Percentiles rank a stretch among this genome's conserved stretches.
Conservation (phyloP, 2,797 vertebrate genomes). For the Adrianichthys oophorus region DNA sequence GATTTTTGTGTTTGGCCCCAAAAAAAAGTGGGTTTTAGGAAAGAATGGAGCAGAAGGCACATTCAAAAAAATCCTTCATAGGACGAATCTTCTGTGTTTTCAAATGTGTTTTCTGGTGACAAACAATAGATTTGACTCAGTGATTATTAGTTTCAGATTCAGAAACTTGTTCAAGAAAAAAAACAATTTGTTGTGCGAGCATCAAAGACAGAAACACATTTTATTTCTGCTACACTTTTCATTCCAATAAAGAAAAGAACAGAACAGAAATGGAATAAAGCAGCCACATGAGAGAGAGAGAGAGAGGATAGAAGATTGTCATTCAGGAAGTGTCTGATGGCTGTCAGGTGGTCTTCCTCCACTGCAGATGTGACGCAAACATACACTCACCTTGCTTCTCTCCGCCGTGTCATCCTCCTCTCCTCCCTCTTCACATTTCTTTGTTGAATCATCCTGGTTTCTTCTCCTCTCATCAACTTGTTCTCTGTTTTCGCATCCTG, state of each 20-base stretch:
- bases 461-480: slow-evolving; percentile 18
- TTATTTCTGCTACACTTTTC: slow-evolving; percentile 4
- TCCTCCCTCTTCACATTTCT: slow-evolving; percentile 17
- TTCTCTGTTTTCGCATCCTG: slow-evolving; percentile 15
- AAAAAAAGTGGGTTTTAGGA: too few relatives aligned
- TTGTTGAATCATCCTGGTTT: slow-evolving; percentile 22
- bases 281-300: slow-evolving; percentile 53
- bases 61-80: too few relatives aligned
- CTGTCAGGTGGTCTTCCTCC: slow-evolving; percentile 70
- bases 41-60: too few relatives aligned
- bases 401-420: slow-evolving; percentile 45
- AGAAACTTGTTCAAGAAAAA: too few relatives aligned
- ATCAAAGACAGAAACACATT: neutral
- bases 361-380: slow-evolving; percentile 71
- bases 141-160: too few relatives aligned
- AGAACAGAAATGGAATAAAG: slow-evolving; percentile 14
- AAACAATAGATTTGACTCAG: too few relatives aligned
- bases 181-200: too few relatives aligned
- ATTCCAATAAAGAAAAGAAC: slow-evolving; percentile 4
- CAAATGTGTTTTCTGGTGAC: too few relatives aligned
- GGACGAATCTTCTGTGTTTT: too few relatives aligned
- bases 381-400: slow-evolving; percentile 41
- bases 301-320: slow-evolving; percentile 58
- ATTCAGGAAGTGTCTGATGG: slow-evolving; percentile 68
- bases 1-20: too few relatives aligned